Base-by-base conservation (phyloP, 2,113 vertebrate species). In the Osmerus eperlanus region DNA sequence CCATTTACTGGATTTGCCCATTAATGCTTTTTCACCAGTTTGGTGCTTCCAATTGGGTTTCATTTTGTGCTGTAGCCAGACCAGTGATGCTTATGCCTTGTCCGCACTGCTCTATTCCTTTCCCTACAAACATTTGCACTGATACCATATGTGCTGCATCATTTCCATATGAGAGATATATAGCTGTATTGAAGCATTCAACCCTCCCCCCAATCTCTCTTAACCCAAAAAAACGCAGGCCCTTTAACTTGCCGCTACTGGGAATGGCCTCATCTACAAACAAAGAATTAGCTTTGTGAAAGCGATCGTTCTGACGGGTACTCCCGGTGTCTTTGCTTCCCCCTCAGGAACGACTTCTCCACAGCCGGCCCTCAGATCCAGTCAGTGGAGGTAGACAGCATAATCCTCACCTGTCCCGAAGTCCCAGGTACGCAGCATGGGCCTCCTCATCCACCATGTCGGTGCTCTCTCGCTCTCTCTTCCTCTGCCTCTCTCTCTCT, bases 261-360 rank as follows among this genome's bases (percentile, higher is more conserved):
- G 32, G 32, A 36, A 36, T 6, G 4, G 32, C 32, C 32, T 36
- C 32, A 36, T 36, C 4, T 36, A 25, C 59, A 21, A 19, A 4
- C 8, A 59, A 21, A 58, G 2, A 61, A 29, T 23, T 28, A 29
- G 21, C 15, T 29, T 64, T 64, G 41, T 32, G 62, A 36, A 4
- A 36, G 32, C 32, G 32, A 29, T 18, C 1, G 61, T n/a, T 54
- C 52, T 55, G 58, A 62, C 14, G 3, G 61, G 9, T 18, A 58
- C 52, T 59, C 25, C 15, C 0, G 19, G 2, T 55, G 3, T 32
- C 3, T 69, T 25, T 62, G 36, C 41, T 7, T 41, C 89, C 83
- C 83, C 86, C 86, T n/a, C 91, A 98, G 95, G 89, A 94, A 94
- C 72, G 94, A 96, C 81, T 95, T 94, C 58, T 67, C 87, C 88